Conservation (phyloP, 37 sponge, comb jelly and placozoan genomes). For the Cladorhizidae sp. region DNA sequence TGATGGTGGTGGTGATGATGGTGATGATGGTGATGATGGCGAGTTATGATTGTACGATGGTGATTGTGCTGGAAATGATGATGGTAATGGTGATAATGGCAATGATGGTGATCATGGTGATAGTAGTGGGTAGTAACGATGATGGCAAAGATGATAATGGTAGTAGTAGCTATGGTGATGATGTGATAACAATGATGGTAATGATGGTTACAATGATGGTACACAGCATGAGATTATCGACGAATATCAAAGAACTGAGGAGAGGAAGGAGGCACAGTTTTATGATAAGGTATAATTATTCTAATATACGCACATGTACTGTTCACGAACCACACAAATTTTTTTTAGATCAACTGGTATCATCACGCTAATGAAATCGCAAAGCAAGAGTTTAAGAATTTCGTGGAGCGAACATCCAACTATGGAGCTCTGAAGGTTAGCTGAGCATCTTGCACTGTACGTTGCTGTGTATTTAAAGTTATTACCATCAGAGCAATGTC, state of each 20-base stretch:
- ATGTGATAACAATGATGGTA: background rate
- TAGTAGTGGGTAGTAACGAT: background rate
- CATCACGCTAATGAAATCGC: conserved; percentile 49
- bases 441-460: background rate
- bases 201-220: background rate
- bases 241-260: no score
- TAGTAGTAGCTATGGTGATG: background rate
- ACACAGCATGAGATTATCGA: background rate
- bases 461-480: background rate
- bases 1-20: background rate
- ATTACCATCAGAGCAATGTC: background rate
- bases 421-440: conserved; percentile 58
- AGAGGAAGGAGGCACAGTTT: conserved; percentile 20
- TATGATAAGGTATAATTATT: conserved; percentile 60
- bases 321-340: no score
- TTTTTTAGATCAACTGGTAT: background rate
- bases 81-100: background rate
- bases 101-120: background rate
- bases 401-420: conserved; percentile 70
- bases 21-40: background rate
- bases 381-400: conserved; percentile 37
- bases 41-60: background rate
- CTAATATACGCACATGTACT: conserved; percentile 1
- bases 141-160: background rate
- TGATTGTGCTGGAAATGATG: background rate